Evolutionary conservation across 2,797 vertebrate genomes (phyloP).

Genomic region (Sebastes dallii): DNA sequence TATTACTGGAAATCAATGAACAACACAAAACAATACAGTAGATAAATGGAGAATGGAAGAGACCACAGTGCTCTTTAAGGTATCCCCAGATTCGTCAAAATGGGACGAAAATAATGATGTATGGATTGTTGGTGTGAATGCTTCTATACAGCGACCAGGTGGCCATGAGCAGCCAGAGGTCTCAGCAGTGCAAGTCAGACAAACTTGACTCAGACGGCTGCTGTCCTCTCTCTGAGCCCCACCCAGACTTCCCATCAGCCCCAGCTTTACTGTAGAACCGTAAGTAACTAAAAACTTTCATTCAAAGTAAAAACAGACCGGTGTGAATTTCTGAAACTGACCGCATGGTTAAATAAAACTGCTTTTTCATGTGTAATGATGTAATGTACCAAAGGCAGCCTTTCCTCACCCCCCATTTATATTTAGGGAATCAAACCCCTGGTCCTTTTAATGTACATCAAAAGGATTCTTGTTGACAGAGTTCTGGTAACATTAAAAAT

Average conservation of each 20-base stretch:
- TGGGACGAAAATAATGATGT: not conserved
- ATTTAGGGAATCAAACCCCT: slow-evolving; percentile 37
- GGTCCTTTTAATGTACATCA: slow-evolving; percentile 56
- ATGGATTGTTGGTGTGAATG: not conserved
- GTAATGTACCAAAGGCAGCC: slow-evolving; percentile 25
- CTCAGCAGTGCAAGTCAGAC: not conserved
- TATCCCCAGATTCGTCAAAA: not conserved
- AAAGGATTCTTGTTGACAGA: slow-evolving; percentile 61
- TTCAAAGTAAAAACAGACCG: not conserved
- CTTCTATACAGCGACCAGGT: not conserved
- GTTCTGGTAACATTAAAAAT: slow-evolving; percentile 70
- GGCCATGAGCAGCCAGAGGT: not conserved
- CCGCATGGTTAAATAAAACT: not conserved
- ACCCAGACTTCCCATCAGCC: not conserved
- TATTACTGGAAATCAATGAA: no score
- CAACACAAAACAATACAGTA: no score
- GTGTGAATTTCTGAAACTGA: not conserved
- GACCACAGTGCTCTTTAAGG: not conserved
- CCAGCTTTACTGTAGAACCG: not conserved
- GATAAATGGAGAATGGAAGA: no score
- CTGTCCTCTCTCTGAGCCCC: not conserved
- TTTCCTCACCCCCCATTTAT: slow-evolving; percentile 22
- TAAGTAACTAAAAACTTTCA: not conserved
- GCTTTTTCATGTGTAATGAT: slow-evolving; percentile 23
- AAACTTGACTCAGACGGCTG: not conserved